Evolutionary conservation across 2,113 vertebrate genomes (phyloP), one percentile per base, ranked within the genome.

Genomic region (Proteles cristata): DNA sequence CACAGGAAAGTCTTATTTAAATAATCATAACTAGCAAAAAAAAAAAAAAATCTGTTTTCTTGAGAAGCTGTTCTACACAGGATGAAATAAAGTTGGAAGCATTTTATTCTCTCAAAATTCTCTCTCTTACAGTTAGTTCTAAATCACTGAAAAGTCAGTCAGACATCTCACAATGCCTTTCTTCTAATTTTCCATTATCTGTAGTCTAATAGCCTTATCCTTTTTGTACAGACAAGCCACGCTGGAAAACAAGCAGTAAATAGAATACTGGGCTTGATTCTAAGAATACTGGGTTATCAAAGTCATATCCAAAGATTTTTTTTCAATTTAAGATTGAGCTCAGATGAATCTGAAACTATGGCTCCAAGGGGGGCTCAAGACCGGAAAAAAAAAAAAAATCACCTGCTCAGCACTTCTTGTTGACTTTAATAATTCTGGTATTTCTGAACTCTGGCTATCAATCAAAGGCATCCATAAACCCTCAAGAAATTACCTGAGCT

Each of bases 1-100:
- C 91, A 97, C 15, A 96, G 97, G 98, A 97, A 98, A 98, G 97
- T 95, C 98, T 98, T 98, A 98, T 98, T 98, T 98, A 98, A 98
- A 98, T 97, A 98, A 98, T 97, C 96, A 95, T 97, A 98, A 93
- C 98, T 96, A 94, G 93, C 43, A 89, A 97, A 97, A 96, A 98
- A 23, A 61, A 61, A 61, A 97, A 93, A 58, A 58, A 58, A 55
- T 33, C 68, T 95, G 83, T 98, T 97, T 98, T 95, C 95, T 83
- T 96, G 90, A 88, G 77, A 97, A 93, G 33, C 31, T 88, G 11
- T 74, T 95, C 68, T 85, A 92, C 1, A 48, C 58, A 95, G 39
- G 50, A 84, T 6, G 12, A 96, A 97, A 96, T 88, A 90, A 80
- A 28, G 33, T 76, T 82, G 26, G 17, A 95, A 92, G 95, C 63